Percentiles rank a stretch among this genome's conserved stretches.
These are phyloP conservation scores for Ctenoplectra terminalis DNA, from an alignment of 1,140 invertebrate species.

Conservation along the genomic window DNA sequence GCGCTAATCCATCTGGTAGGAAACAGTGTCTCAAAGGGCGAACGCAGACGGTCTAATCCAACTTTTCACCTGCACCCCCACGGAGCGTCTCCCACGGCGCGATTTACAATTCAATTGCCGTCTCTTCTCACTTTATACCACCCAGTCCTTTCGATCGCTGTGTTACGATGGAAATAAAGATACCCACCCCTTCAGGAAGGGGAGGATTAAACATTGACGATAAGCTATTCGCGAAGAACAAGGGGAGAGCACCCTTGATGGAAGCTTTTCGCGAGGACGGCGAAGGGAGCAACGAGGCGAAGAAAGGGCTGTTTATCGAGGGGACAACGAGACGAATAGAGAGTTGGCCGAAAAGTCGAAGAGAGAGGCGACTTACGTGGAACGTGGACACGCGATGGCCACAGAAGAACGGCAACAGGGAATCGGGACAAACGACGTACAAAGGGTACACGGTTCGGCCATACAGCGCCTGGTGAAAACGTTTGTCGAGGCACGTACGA, in stretches of 20 bases:
- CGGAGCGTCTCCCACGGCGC: neutral
- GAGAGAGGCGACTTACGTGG: neutral
- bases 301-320: slow-evolving; percentile 14
- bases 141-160: neutral
- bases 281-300: slow-evolving; percentile 11
- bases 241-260: neutral
- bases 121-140: too few relatives aligned
- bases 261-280: neutral
- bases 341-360: neutral
- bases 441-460: slow-evolving; percentile 48
- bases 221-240: slow-evolving; percentile 8
- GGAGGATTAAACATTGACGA: slow-evolving; percentile 12
- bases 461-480: slow-evolving; percentile 33
- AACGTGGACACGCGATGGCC: neutral
- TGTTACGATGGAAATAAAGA: slow-evolving; percentile 26
- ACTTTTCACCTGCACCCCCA: neutral
- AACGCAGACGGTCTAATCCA: neutral
- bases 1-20: too few relatives aligned
- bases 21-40: too few relatives aligned
- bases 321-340: neutral
- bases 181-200: neutral
- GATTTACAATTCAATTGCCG: slow-evolving; percentile 21
- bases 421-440: slow-evolving; percentile 43
- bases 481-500: slow-evolving; percentile 51
- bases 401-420: neutral